A percentile compares a stretch with the other conserved stretches of the same genome.
phyloP scores from a whole-genome alignment of 2,113 vertebrate genomes.

The Pseudonaja textilis region DNA sequence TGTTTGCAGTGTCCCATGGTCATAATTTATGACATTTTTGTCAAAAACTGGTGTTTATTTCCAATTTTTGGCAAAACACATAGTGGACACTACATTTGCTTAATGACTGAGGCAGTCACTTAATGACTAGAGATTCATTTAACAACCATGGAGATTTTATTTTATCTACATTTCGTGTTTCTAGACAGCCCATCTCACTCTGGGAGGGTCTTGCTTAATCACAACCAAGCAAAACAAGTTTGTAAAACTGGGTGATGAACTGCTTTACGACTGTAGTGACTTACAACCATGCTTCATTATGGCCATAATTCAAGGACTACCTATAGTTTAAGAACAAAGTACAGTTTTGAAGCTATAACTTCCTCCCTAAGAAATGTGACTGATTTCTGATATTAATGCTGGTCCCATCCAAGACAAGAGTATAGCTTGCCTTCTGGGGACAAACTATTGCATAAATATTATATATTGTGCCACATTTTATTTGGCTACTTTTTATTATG shows the following conservation, averaged over 20 bases:
- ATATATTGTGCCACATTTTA: background rate
- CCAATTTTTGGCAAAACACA: background rate
- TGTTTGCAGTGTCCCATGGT: background rate
- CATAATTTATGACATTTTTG: background rate
- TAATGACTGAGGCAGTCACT: background rate
- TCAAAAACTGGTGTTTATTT: background rate
- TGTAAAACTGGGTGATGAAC: background rate
- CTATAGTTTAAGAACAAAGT: background rate
- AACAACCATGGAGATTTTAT: background rate
- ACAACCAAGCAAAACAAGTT: background rate
- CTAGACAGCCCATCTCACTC: background rate
- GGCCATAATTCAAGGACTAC: background rate
- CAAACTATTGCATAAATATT: background rate
- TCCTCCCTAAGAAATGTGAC: background rate
- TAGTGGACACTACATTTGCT: background rate
- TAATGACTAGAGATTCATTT: background rate
- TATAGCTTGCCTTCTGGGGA: background rate
- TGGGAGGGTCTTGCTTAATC: background rate
- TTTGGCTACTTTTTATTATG: background rate
- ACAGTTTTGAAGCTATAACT: background rate
- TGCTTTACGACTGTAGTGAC: background rate
- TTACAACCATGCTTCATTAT: background rate
- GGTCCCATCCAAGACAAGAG: background rate
- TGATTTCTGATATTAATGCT: background rate
- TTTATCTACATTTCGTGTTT: background rate